Evolutionary conservation across 1,140 invertebrate species (phyloP), one percentile per base, ranked within the genome.

Genomic region (Rhizoglyphus robini): DNA sequence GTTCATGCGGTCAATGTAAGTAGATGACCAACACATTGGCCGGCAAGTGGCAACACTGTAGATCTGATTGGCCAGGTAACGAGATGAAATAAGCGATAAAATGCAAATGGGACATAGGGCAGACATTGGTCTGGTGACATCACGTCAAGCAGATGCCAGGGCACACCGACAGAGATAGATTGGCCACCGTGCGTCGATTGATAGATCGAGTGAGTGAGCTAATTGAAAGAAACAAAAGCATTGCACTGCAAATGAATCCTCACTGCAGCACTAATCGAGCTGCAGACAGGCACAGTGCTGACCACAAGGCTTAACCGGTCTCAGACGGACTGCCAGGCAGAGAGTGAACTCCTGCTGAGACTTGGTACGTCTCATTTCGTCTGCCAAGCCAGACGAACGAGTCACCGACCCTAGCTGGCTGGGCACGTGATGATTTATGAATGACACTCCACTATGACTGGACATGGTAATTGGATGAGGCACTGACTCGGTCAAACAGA

Each of bases 351-450:
- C 51, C 51, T 20, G 51, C 51, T 54, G 51, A 15, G 51, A 8
- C 51, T 46, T 46, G 41, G 15, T 46, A 46, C 41, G 41, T 46
- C 41, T 46, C 41, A 46, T 46, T 46, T 54, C 23, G 20, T 54
- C 51, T 54, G 23, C 8, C 31, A 8, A 8, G 23, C 20, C 23
- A 27, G 8, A 27, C 51, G 8, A 32, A 25, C n/a, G n/a, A 54
- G 51, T 32, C 51, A 32, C 51, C 51, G 51, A 54, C 23, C 51
- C 51, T 54, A 54, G 51, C 51, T n/a, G n/a, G n/a, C n/a, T n/a
- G n/a, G n/a, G n/a, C n/a, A n/a, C n/a, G n/a, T n/a, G 23, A 54
- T 54, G 51, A 54, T 54, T 54, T 54, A 54, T 54, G 51, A 54
- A 54, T 54, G 41, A 15, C 41, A 46, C 41, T 23, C 15, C 41